Percentiles rank a stretch among this genome's conserved stretches.
Evolutionary conservation across 2,797 vertebrate genomes (phyloP).

Genomic region (Lycodopsis pacificus): DNA sequence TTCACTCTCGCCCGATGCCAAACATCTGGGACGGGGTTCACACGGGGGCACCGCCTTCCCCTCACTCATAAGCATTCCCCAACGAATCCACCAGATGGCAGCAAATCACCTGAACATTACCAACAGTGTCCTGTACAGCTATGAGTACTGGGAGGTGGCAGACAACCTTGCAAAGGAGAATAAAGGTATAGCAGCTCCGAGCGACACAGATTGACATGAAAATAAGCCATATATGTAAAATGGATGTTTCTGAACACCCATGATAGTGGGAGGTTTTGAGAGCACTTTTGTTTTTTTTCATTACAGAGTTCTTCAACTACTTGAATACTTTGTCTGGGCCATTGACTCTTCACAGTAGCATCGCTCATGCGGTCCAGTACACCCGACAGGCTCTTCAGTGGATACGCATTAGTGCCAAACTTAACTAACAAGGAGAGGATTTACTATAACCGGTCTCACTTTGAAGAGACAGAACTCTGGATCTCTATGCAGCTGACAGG

Average conservation of each 20-base stretch:
- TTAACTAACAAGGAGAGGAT: conserved; percentile 81
- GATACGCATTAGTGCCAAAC: conserved; percentile 93
- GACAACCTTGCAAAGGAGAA: conserved; percentile 97
- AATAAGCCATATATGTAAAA: not conserved
- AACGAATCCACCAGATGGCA: conserved; percentile 99
- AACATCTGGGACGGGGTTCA: conserved; percentile 86
- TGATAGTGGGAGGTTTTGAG: not conserved
- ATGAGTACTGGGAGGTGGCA: conserved; percentile 99
- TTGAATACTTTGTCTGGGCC: conserved; percentile 96
- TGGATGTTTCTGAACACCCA: not conserved
- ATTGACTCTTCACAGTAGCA: conserved; percentile 96
- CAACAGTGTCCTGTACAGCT: conserved; percentile 98
- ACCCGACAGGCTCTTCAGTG: conserved; percentile 98
- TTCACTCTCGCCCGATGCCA: conserved; percentile 87
- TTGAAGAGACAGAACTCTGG: conserved; percentile 36
- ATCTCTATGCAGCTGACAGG: conserved; percentile 44
- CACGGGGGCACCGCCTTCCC: conserved; percentile 85
- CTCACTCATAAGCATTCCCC: conserved; percentile 94
- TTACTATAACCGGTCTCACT: conserved; percentile 27
- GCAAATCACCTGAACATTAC: conserved; percentile 98
- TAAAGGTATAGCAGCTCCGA: conserved; percentile 81
- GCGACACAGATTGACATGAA: not conserved
- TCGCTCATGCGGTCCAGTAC: conserved; percentile 96
- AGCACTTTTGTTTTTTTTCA: conserved; percentile 22
- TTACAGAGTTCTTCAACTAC: conserved; percentile 97